phyloP scores from a whole-genome alignment of 2,113 vertebrate species.

The Hoplias malabaricus region DNA sequence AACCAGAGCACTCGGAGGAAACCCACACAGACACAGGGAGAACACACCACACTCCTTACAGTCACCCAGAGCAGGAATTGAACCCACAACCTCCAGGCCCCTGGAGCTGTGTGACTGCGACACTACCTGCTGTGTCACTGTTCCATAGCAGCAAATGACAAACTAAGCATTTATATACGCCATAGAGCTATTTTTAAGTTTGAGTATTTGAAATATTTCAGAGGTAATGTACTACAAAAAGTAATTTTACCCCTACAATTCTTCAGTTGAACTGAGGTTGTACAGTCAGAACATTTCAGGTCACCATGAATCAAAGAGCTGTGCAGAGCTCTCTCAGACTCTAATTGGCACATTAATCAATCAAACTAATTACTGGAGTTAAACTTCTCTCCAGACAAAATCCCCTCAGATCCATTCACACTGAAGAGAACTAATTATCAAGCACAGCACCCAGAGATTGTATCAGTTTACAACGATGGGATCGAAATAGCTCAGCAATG shows the following conservation, averaged over 20 bases:
- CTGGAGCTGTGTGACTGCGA: too few species aligned
- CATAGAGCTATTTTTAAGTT: not conserved
- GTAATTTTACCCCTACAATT: not conserved
- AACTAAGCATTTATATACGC: too few species aligned
- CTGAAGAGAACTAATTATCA: constrained; percentile 2
- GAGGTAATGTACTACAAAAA: too few species aligned
- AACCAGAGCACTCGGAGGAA: too few species aligned
- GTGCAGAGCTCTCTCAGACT: constrained; percentile 25
- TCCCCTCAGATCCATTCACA: constrained; percentile 4
- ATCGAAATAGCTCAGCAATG: constrained; percentile 29
- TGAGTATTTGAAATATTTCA: too few species aligned
- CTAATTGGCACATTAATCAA: constrained; percentile 47
- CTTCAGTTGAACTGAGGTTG: not conserved
- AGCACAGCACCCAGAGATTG: not conserved
- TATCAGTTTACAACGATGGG: constrained; percentile 12
- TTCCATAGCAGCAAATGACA: too few species aligned
- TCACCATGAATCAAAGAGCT: constrained; percentile 9
- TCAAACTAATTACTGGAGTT: constrained; percentile 45
- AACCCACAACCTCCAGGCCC: too few species aligned
- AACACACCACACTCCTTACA: too few species aligned
- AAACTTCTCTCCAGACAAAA: constrained; percentile 11
- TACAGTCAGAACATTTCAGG: not conserved
- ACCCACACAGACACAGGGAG: too few species aligned
- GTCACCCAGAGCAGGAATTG: too few species aligned
- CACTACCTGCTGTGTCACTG: too few species aligned